phyloP scores from a whole-genome alignment of 1,140 invertebrate genomes.

The Schmidtea mediterranea region DNA sequence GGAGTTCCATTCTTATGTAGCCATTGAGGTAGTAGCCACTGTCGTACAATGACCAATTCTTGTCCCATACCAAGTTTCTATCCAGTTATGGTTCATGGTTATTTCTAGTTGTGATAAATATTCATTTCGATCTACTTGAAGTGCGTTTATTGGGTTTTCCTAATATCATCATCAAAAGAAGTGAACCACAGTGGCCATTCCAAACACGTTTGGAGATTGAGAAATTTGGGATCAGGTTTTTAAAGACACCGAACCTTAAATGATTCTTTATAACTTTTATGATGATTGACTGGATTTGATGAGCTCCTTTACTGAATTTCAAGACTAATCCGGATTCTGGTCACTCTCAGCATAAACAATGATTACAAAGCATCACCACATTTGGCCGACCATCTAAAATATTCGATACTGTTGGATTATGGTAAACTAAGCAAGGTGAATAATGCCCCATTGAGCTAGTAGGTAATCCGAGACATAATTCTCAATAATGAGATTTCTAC shows the following conservation, averaged over 20 bases:
- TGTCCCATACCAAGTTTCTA: too few relatives aligned
- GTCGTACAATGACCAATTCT: too few relatives aligned
- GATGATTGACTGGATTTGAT: conserved; percentile 81
- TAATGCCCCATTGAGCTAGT: conserved; percentile 86
- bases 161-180: conserved; percentile 99
- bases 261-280: conserved; percentile 96
- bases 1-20: too few relatives aligned
- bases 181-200: conserved; percentile 89
- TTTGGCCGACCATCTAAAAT: conserved; percentile 93
- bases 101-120: conserved; percentile 95
- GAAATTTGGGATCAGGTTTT: conserved; percentile 97
- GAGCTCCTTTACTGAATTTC: conserved; percentile 51
- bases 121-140: conserved; percentile 36
- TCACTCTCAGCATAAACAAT: conserved; percentile 91
- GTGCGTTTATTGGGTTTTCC: conserved; percentile 95
- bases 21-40: too few relatives aligned
- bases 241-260: conserved; percentile 95
- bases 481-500: conserved; percentile 98
- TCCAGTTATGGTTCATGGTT: too few relatives aligned
- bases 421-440: conserved; percentile 99
- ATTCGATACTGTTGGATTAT: conserved; percentile 90
- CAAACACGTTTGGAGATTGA: conserved; percentile 47
- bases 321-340: conserved; percentile 70
- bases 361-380: conserved; percentile 95
- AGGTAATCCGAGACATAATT: conserved; percentile 86